Evolutionary conservation across 2,888 invertebrate genomes (phyloP).

Genomic region (Argyresthia albistria): DNA sequence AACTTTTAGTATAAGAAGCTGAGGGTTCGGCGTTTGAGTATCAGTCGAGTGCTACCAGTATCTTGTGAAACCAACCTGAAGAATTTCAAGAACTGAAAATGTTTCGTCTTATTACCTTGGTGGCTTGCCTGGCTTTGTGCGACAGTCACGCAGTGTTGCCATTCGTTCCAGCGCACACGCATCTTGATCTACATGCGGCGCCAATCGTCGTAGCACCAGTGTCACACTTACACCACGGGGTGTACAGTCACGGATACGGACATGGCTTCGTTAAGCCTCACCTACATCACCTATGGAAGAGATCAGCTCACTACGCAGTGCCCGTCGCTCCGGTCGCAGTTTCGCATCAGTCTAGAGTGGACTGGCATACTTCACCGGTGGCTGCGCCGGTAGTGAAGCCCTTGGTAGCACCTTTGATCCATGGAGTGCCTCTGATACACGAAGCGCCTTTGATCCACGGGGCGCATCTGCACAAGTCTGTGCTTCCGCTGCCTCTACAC

Average conservation of each 20-base stretch:
- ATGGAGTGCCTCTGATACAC: background rate
- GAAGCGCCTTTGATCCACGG: slow-evolving; percentile 19
- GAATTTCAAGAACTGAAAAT: slow-evolving; percentile 18
- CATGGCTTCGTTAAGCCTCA: slow-evolving; percentile 19
- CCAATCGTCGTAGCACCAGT: slow-evolving; percentile 27
- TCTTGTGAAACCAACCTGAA: slow-evolving; percentile 13
- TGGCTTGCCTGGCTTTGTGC: slow-evolving; percentile 32
- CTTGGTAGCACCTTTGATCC: slow-evolving; percentile 9
- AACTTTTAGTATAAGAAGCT: slow-evolving; percentile 46
- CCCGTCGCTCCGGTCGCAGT: slow-evolving; percentile 46
- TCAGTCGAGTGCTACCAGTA: slow-evolving; percentile 23
- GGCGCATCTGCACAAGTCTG: slow-evolving; percentile 21
- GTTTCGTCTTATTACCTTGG: slow-evolving; percentile 29
- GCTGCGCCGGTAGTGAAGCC: slow-evolving; percentile 30
- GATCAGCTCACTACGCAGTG: slow-evolving; percentile 29
- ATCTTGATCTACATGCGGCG: slow-evolving; percentile 12
- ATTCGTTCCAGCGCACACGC: slow-evolving; percentile 26
- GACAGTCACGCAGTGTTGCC: slow-evolving; percentile 37
- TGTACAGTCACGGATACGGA: slow-evolving; percentile 20
- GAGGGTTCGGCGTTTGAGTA: slow-evolving; percentile 15
- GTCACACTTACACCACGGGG: slow-evolving; percentile 7
- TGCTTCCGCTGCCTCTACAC: slow-evolving; percentile 19
- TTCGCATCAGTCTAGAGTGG: slow-evolving; percentile 67
- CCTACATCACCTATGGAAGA: slow-evolving; percentile 42
- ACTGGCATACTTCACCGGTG: slow-evolving; percentile 46